Conservation (phyloP, 2,888 invertebrate species). For the Antitype chi region DNA sequence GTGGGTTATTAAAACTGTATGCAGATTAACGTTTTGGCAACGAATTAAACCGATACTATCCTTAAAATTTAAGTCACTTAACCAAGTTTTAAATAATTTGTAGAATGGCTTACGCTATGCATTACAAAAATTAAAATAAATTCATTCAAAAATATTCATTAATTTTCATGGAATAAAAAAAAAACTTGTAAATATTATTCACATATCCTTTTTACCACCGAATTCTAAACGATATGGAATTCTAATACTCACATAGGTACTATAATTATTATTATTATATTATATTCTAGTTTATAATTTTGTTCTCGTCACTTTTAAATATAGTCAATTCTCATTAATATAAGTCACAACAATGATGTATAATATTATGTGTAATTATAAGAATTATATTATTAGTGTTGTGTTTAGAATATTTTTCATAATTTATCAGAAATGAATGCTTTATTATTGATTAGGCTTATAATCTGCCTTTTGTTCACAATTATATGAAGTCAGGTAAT, state of each 20-base stretch:
- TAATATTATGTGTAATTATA: constrained; percentile 59
- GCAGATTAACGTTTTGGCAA: background rate
- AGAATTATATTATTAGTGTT: constrained; percentile 66
- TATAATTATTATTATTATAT: constrained; percentile 53
- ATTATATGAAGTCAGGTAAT: constrained; percentile 10
- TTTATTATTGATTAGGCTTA: constrained; percentile 58
- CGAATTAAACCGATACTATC: background rate
- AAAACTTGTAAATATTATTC: constrained; percentile 65
- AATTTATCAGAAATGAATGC: constrained; percentile 55
- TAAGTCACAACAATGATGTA: constrained; percentile 74
- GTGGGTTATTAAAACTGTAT: background rate
- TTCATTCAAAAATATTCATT: constrained; percentile 19
- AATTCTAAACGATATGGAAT: constrained; percentile 76
- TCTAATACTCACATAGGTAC: constrained; percentile 82
- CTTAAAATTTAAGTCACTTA: background rate
- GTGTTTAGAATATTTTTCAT: constrained; percentile 57
- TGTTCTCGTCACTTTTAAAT: constrained; percentile 84
- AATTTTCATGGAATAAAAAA: constrained; percentile 26
- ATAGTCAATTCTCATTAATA: constrained; percentile 82
- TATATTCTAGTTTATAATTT: constrained; percentile 69
- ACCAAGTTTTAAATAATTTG: constrained; percentile 9
- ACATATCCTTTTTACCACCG: constrained; percentile 86
- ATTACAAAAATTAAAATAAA: background rate
- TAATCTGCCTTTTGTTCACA: constrained; percentile 4
- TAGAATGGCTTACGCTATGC: constrained; percentile 13